A percentile compares a stretch with the other conserved stretches of the same genome.
Evolutionary conservation across 2,888 invertebrate species (phyloP).

Genomic region (Therioaphis trifolii): DNA sequence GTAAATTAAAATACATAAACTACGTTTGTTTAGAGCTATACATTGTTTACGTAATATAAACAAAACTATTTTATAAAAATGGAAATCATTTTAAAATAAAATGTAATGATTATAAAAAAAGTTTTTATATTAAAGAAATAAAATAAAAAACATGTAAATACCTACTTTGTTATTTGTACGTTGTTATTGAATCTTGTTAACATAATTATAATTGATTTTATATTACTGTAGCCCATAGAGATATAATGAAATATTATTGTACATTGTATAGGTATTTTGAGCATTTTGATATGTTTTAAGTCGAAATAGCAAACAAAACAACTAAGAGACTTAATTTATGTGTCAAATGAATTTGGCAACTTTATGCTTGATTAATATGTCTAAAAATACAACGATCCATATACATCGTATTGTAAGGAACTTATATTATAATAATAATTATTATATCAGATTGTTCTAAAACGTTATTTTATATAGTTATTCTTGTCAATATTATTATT

Average conservation of each 20-base stretch:
- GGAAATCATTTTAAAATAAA: conserved; percentile 39
- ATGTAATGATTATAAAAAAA: conserved; percentile 48
- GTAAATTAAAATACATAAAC: conserved; percentile 49
- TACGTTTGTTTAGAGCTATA: conserved; percentile 52
- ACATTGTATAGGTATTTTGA: conserved; percentile 53
- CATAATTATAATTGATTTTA: conserved; percentile 62
- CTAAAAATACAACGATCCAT: conserved; percentile 21
- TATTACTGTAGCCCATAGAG: conserved; percentile 51
- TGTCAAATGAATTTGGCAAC: conserved; percentile 29
- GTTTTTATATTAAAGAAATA: conserved; percentile 53
- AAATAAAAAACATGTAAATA: conserved; percentile 58
- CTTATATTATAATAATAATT: conserved; percentile 26
- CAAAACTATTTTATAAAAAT: conserved; percentile 57
- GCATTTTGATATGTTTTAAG: conserved; percentile 29
- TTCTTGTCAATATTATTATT: conserved; percentile 1
- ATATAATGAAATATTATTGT: conserved; percentile 42
- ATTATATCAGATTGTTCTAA: conserved; percentile 36
- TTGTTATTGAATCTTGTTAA: conserved; percentile 63
- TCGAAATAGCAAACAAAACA: conserved; percentile 18
- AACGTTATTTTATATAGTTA: conserved; percentile 36
- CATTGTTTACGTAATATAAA: conserved; percentile 51
- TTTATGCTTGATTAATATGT: conserved; percentile 22
- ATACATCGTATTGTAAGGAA: conserved; percentile 17
- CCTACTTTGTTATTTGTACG: conserved; percentile 63
- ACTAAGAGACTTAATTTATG: conserved; percentile 33